A percentile compares a stretch with the other conserved stretches of the same genome.
Conservation (phyloP, 2,113 vertebrate genomes). For the Syngnathus floridae region DNA sequence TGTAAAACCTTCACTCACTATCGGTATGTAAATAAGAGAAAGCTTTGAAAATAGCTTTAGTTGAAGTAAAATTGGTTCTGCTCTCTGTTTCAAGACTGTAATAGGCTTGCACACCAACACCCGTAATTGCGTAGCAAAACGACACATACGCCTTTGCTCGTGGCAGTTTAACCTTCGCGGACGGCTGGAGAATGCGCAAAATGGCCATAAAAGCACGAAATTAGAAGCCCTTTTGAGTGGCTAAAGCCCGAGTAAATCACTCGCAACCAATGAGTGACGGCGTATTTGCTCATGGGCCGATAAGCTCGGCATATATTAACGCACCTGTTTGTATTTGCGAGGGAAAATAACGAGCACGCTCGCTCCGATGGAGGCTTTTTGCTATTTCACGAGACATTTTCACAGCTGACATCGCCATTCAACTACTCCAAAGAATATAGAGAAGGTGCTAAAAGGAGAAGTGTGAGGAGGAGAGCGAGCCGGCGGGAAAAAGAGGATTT, state of each 20-base stretch:
- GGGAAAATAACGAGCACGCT: neutral
- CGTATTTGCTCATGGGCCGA: neutral
- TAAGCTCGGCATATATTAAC: neutral
- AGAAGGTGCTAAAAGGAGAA: slow-evolving; percentile 18
- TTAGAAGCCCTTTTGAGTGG: slow-evolving; percentile 8
- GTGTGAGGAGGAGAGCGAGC: neutral
- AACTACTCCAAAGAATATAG: slow-evolving; percentile 5
- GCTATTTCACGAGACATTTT: slow-evolving; percentile 4
- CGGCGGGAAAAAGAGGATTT: neutral
- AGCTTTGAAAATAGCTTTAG: neutral
- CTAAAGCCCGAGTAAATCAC: slow-evolving; percentile 5
- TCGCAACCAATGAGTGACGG: slow-evolving; percentile 3
- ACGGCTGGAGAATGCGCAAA: slow-evolving; percentile 16
- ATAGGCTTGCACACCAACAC: neutral
- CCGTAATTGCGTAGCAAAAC: slow-evolving; percentile 11
- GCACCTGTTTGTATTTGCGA: neutral
- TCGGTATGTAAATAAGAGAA: neutral
- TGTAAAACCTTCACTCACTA: neutral
- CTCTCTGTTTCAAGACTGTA: neutral
- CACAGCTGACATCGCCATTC: slow-evolving; percentile 9
- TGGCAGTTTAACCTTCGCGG: slow-evolving; percentile 24
- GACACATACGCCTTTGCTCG: slow-evolving; percentile 14
- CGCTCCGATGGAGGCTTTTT: neutral
- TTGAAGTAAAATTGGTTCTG: slow-evolving; percentile 3
- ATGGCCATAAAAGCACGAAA: slow-evolving; percentile 15